Percentiles rank a stretch among this genome's conserved stretches.
phyloP scores from a whole-genome alignment of 2,888 invertebrate genomes.

The Polia nebulosa region DNA sequence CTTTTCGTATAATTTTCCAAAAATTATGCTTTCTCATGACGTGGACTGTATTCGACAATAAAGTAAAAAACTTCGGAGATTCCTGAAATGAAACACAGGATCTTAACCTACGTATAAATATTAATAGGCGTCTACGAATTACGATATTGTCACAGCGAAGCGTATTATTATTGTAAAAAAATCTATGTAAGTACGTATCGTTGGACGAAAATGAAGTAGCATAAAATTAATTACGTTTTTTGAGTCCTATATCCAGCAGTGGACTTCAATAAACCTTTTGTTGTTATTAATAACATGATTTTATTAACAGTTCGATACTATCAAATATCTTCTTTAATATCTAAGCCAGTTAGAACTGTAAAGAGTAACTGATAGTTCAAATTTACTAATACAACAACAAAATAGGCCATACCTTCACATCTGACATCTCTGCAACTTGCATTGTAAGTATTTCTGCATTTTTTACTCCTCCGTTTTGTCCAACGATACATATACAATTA shows the following conservation, averaged over 20 bases:
- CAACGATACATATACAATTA: conserved; percentile 48
- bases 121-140: conserved; percentile 74
- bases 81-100: conserved; percentile 43
- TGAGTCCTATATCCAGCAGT: conserved; percentile 18
- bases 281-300: not conserved
- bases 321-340: conserved; percentile 61
- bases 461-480: conserved; percentile 41
- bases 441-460: not conserved
- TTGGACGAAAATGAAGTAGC: conserved; percentile 34
- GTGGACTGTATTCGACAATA: conserved; percentile 51
- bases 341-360: conserved; percentile 53
- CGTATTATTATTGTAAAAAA: conserved; percentile 69
- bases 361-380: conserved; percentile 58
- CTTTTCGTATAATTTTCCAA: conserved; percentile 49
- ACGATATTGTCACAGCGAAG: conserved; percentile 85
- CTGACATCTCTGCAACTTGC: not conserved
- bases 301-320: conserved; percentile 9
- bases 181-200: conserved; percentile 26
- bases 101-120: conserved; percentile 67
- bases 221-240: conserved; percentile 14
- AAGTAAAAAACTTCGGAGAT: conserved; percentile 31
- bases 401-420: not conserved
- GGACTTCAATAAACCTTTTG: conserved; percentile 8
- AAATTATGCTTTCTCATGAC: conserved; percentile 44
- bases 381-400: not conserved